phyloP scores from a whole-genome alignment of 1,140 invertebrate genomes.

The Tigriopus japonicus region DNA sequence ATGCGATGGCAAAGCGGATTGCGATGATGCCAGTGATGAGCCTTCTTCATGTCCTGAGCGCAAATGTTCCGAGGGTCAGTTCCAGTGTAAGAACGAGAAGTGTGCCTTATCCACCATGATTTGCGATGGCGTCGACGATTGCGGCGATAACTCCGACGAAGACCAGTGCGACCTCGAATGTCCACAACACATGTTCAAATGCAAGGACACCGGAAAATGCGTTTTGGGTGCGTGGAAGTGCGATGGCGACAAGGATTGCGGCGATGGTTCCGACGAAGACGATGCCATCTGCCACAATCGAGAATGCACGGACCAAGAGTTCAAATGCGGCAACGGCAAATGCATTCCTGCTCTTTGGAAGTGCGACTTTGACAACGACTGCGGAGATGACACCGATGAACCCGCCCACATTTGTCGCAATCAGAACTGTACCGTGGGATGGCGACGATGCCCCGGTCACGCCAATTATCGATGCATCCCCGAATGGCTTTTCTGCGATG shows the following conservation, averaged over 20 bases:
- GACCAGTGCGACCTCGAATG: slow-evolving; percentile 58
- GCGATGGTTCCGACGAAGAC: slow-evolving; percentile 83
- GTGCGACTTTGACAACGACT: slow-evolving; percentile 84
- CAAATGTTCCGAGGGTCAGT: slow-evolving; percentile 62
- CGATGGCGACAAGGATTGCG: slow-evolving; percentile 83
- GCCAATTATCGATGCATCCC: slow-evolving; percentile 82
- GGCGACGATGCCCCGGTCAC: slow-evolving; percentile 70
- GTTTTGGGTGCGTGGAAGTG: slow-evolving; percentile 88
- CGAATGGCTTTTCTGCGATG: slow-evolving; percentile 86
- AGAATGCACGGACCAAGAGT: slow-evolving; percentile 58
- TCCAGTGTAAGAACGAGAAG: slow-evolving; percentile 82
- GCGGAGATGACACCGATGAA: slow-evolving; percentile 82
- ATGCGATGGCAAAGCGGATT: slow-evolving; percentile 67
- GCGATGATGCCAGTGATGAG: slow-evolving; percentile 81
- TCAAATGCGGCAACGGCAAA: slow-evolving; percentile 67
- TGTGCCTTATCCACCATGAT: slow-evolving; percentile 78
- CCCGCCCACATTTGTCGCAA: slow-evolving; percentile 77
- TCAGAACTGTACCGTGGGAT: slow-evolving; percentile 70
- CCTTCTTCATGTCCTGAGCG: slow-evolving; percentile 52
- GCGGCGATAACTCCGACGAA: slow-evolving; percentile 49
- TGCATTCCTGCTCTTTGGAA: slow-evolving; percentile 92
- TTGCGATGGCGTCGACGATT: slow-evolving; percentile 77
- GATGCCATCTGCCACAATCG: slow-evolving; percentile 62
- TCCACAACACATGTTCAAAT: slow-evolving; percentile 81
- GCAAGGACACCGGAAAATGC: slow-evolving; percentile 67